Conservation (phyloP, 2,797 vertebrate genomes). For the Bovichtus variegatus region DNA sequence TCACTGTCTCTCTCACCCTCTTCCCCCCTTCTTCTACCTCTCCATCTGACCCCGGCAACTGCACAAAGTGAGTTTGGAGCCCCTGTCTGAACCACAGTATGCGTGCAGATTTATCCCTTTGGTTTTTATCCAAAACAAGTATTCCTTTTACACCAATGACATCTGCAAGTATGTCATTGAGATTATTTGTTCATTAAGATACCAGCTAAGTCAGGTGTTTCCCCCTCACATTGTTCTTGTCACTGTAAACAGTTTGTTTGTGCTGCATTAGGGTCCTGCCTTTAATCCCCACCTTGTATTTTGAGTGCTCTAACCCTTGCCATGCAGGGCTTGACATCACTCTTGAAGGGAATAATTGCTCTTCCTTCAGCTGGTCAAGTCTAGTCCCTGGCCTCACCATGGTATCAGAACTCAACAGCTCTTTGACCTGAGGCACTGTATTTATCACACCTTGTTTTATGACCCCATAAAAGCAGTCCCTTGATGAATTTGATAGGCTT, state of each 20-base stretch:
- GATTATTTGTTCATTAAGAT: conserved; percentile 7
- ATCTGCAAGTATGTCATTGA: neutral
- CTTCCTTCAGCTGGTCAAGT: conserved; percentile 44
- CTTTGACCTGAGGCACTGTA: conserved; percentile 73
- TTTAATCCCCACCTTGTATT: conserved; percentile 38
- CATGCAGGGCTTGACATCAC: conserved; percentile 43
- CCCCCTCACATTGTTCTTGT: neutral
- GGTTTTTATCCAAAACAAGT: conserved; percentile 16
- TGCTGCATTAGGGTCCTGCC: conserved; percentile 23
- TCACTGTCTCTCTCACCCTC: conserved; percentile 36
- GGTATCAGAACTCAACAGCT: conserved; percentile 64
- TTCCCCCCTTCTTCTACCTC: conserved; percentile 13
- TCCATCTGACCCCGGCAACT: conserved; percentile 56
- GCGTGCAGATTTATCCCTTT: neutral
- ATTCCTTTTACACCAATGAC: neutral
- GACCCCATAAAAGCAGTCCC: conserved; percentile 75
- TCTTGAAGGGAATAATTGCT: conserved; percentile 57
- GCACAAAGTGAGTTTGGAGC: conserved; percentile 33
- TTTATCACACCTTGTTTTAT: conserved; percentile 82
- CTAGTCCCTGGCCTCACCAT: conserved; percentile 39
- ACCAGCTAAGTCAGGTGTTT: conserved; percentile 3
- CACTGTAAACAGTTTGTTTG: conserved; percentile 11
- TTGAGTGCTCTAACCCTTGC: conserved; percentile 38
- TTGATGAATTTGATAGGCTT: conserved; percentile 83
- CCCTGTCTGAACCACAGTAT: neutral